Evolutionary conservation across 2,888 invertebrate genomes (phyloP).

Genomic region (Lypha dubia): DNA sequence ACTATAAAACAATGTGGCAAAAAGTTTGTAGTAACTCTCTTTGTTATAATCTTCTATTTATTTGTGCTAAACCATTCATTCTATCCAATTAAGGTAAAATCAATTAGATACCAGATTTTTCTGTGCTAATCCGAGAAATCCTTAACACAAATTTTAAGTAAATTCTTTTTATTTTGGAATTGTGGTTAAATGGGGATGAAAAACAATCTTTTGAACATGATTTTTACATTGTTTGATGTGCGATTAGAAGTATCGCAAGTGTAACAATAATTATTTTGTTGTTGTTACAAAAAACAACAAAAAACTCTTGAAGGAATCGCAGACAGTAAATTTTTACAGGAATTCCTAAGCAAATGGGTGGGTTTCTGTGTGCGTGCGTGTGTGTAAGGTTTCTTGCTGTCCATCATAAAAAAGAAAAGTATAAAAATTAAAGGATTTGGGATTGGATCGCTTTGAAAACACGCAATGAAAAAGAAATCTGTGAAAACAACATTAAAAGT

Average conservation of each 20-base stretch:
- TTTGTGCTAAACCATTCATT: neutral
- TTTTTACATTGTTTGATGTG: neutral
- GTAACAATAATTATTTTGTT: neutral
- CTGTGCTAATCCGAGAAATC: constrained; percentile 46
- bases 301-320: constrained; percentile 28
- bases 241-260: neutral
- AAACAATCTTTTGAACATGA: neutral
- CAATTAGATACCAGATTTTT: constrained; percentile 18
- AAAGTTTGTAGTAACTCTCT: neutral
- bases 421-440: constrained; percentile 39
- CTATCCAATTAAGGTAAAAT: neutral
- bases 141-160: constrained; percentile 10
- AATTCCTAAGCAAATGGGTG: neutral
- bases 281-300: neutral
- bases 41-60: neutral
- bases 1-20: too few species aligned
- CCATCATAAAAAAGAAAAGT: neutral
- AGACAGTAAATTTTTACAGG: constrained; percentile 8
- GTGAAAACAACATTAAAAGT: constrained; percentile 15
- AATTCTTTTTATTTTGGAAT: neutral
- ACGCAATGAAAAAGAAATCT: constrained; percentile 37
- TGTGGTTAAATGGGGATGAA: constrained; percentile 1
- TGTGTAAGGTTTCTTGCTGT: neutral
- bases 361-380: neutral
- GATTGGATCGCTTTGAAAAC: constrained; percentile 34